Percentiles rank a stretch among this genome's conserved stretches.
These are phyloP conservation scores for Sebastiscus albofasciatus DNA, from an alignment of 2,797 vertebrate species.

Conservation along the genomic window DNA sequence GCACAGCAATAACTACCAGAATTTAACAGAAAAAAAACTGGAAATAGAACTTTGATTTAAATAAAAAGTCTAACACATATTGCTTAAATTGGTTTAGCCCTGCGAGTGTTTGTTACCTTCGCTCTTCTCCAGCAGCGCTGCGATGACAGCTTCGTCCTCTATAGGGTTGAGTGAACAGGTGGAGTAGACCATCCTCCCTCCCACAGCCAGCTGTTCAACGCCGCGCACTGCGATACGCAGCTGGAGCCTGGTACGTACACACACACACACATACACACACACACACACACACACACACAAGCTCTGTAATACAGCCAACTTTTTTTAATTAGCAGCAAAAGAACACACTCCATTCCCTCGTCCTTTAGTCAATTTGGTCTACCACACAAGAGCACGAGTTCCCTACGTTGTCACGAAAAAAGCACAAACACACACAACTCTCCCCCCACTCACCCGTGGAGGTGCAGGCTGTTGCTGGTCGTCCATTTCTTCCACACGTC, in stretches of 20 bases:
- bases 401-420: not conserved
- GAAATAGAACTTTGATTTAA: not conserved
- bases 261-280: not conserved
- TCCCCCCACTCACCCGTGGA: slow-evolving; percentile 89
- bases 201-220: slow-evolving; percentile 94
- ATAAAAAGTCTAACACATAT: not conserved
- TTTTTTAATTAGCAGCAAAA: slow-evolving; percentile 38
- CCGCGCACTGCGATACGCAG: slow-evolving; percentile 95
- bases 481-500: slow-evolving; percentile 99
- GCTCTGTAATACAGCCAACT: slow-evolving; percentile 13
- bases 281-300: slow-evolving; percentile 14
- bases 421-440: not conserved
- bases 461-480: slow-evolving; percentile 94
- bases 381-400: slow-evolving; percentile 39
- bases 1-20: not conserved
- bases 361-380: slow-evolving; percentile 87
- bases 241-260: slow-evolving; percentile 87
- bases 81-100: not conserved
- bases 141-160: slow-evolving; percentile 95
- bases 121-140: slow-evolving; percentile 93
- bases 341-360: slow-evolving; percentile 70
- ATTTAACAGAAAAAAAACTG: not conserved
- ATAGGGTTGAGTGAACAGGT: slow-evolving; percentile 97
- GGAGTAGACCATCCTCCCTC: slow-evolving; percentile 97
- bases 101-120: slow-evolving; percentile 84